These are phyloP conservation scores for Tricholaema leucomelas DNA, from an alignment of 2,113 vertebrate species.

Conservation along the genomic window DNA sequence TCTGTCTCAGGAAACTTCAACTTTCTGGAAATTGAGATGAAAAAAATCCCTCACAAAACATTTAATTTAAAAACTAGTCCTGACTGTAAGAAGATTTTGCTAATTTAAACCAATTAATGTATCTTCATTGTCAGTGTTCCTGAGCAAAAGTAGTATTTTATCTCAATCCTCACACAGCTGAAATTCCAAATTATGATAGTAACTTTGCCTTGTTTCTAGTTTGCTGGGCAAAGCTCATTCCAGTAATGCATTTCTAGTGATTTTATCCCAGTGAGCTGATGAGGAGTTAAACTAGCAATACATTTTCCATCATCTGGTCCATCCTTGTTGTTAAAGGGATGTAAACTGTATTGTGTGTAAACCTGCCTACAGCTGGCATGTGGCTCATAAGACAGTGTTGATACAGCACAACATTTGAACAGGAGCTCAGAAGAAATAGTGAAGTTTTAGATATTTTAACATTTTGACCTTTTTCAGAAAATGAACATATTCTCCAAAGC, in stretches of 20 bases:
- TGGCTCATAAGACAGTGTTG: not conserved
- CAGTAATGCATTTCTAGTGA: not conserved
- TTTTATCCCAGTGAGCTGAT: not conserved
- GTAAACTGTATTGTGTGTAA: not conserved
- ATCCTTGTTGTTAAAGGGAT: not conserved
- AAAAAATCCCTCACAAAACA: not conserved
- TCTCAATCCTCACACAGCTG: accelerated
- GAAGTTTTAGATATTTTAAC: slow-evolving; percentile 62
- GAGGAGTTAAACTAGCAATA: slow-evolving; percentile 12
- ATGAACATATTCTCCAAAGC: slow-evolving; percentile 69
- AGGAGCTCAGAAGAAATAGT: not conserved
- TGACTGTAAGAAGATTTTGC: not conserved
- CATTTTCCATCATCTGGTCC: not conserved
- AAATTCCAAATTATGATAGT: not conserved
- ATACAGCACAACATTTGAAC: not conserved
- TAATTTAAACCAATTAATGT: not conserved
- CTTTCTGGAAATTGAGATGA: not conserved
- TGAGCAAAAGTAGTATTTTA: not conserved
- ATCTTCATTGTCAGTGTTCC: no score
- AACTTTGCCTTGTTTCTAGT: not conserved
- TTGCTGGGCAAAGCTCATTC: not conserved
- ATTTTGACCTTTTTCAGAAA: slow-evolving; percentile 73
- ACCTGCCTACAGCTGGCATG: not conserved
- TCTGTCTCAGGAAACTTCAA: not conserved
- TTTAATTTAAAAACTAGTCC: not conserved